These are phyloP conservation scores for Frankliniella fusca DNA, from an alignment of 2,888 invertebrate species.

Conservation along the genomic window DNA sequence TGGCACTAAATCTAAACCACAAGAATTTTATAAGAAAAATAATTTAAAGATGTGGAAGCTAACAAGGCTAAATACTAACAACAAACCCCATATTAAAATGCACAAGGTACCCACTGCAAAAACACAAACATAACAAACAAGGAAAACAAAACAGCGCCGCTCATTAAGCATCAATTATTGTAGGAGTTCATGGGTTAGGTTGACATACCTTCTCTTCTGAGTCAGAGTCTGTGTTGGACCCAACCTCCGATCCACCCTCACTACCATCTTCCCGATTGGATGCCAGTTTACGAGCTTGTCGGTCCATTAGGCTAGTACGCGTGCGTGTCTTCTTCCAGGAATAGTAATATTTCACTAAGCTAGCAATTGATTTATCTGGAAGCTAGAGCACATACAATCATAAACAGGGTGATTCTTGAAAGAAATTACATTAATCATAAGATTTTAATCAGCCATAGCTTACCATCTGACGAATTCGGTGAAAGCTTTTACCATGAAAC, in stretches of 20 bases:
- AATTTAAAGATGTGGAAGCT: background rate
- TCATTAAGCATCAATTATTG: background rate
- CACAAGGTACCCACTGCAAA: slow-evolving; percentile 38
- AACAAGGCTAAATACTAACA: slow-evolving; percentile 13
- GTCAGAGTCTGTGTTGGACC: slow-evolving; percentile 82
- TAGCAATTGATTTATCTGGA: slow-evolving; percentile 94
- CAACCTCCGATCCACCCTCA: slow-evolving; percentile 77
- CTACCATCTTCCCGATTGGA: slow-evolving; percentile 59
- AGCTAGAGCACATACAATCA: slow-evolving; percentile 57
- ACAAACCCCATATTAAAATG: slow-evolving; percentile 17
- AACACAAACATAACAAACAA: slow-evolving; percentile 31
- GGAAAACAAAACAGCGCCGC: slow-evolving; percentile 12
- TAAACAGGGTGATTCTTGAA: background rate
- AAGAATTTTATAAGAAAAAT: no score
- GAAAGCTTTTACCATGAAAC: slow-evolving; percentile 97
- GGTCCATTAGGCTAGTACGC: slow-evolving; percentile 89
- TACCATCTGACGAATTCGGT: slow-evolving; percentile 96
- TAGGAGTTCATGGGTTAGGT: slow-evolving; percentile 33
- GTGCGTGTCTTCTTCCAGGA: slow-evolving; percentile 96
- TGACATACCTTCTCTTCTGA: slow-evolving; percentile 81
- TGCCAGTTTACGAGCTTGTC: slow-evolving; percentile 66
- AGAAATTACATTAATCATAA: background rate
- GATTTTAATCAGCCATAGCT: slow-evolving; percentile 38
- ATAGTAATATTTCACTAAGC: slow-evolving; percentile 95
- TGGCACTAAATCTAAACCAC: no score